These are phyloP conservation scores for Hydropsyche betteni DNA, from an alignment of 2,888 invertebrate species.

Conservation along the genomic window DNA sequence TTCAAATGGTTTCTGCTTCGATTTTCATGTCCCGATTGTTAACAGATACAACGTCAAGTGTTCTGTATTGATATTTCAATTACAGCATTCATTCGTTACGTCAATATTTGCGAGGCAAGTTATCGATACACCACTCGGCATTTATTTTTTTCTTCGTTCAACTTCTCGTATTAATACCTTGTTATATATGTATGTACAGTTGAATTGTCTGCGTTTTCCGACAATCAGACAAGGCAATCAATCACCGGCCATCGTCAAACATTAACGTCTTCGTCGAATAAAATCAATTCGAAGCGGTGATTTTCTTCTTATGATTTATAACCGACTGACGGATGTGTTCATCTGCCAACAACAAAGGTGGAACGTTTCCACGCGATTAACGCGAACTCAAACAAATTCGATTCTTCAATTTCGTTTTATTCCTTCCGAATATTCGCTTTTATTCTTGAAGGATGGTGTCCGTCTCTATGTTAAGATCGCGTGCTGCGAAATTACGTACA, in stretches of 20 bases:
- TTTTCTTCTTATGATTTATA: slow-evolving; percentile 10
- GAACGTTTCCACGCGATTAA: not conserved
- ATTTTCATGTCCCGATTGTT: slow-evolving; percentile 5
- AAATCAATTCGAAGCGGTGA: slow-evolving; percentile 15
- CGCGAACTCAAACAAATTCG: too few relatives aligned
- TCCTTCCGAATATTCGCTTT: too few relatives aligned
- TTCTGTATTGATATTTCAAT: slow-evolving; percentile 1
- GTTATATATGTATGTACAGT: not conserved
- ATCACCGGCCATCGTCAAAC: slow-evolving; percentile 18
- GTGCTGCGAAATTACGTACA: not conserved
- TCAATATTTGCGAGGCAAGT: slow-evolving; percentile 7
- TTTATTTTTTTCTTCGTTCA: not conserved
- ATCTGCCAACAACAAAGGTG: slow-evolving; percentile 11
- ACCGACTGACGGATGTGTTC: slow-evolving; percentile 4
- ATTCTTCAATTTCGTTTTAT: too few relatives aligned
- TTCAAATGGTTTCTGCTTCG: too few relatives aligned
- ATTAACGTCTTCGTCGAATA: slow-evolving; percentile 21
- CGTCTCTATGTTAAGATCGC: not conserved
- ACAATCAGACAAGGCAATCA: slow-evolving; percentile 18
- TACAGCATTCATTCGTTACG: not conserved
- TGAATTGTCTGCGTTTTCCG: slow-evolving; percentile 9
- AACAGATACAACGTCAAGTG: slow-evolving; percentile 12
- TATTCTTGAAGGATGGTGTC: too few relatives aligned
- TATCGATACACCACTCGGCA: not conserved
- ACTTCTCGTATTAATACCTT: not conserved